Evolutionary conservation across 2,113 vertebrate species (phyloP).

Genomic region (Lophochroa leadbeateri): DNA sequence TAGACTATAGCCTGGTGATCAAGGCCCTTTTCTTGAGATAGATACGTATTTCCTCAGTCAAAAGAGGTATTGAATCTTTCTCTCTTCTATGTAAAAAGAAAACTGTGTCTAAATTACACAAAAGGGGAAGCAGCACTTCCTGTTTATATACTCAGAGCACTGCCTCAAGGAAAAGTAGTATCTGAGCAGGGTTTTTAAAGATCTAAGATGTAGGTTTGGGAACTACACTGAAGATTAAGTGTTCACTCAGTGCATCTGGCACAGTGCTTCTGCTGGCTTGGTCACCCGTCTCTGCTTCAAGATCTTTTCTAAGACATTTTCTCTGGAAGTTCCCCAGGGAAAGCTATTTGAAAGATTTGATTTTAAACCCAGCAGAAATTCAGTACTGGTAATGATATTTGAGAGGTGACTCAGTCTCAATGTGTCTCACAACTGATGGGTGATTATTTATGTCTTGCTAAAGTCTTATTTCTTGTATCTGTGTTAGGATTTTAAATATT

Average conservation of each 20-base stretch:
- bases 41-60: not conserved
- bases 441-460: not conserved
- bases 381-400: not conserved
- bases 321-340: not conserved
- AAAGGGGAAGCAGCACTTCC: not conserved
- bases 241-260: not conserved
- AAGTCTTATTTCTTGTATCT: not conserved
- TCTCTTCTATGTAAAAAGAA: not conserved
- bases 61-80: not conserved
- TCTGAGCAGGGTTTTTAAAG: not conserved
- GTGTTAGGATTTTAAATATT: not conserved
- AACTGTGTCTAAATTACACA: not conserved
- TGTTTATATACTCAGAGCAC: not conserved
- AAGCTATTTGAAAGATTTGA: not conserved
- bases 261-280: not conserved
- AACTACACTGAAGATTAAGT: not conserved
- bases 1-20: not conserved
- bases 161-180: not conserved
- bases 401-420: not conserved
- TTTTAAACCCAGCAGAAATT: not conserved
- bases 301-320: not conserved
- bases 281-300: not conserved
- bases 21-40: not conserved
- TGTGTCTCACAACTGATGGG: not conserved
- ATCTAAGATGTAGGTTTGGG: not conserved